These are phyloP conservation scores for Pyrgilauda ruficollis DNA, from an alignment of 2,113 vertebrate species.

Conservation along the genomic window DNA sequence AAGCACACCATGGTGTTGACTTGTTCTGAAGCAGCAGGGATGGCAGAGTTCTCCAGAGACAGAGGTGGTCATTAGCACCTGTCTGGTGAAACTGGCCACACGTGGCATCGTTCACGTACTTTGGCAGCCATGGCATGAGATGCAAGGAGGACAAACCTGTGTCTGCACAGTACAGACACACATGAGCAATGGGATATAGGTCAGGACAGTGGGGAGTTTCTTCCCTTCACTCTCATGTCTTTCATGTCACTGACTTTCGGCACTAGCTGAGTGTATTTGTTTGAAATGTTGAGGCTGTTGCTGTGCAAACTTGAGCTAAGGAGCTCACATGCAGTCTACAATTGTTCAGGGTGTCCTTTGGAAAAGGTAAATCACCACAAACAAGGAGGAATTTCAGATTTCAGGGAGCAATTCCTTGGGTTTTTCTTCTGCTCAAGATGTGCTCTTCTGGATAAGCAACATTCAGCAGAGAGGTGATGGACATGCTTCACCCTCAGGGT, in stretches of 20 bases:
- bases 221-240: background rate
- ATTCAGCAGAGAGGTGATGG: background rate
- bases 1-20: background rate
- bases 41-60: background rate
- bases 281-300: background rate
- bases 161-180: background rate
- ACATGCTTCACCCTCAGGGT: background rate
- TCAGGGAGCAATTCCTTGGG: background rate
- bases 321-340: background rate
- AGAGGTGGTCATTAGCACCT: background rate
- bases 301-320: background rate
- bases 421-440: background rate
- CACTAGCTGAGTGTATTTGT: background rate
- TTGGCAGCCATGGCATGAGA: background rate
- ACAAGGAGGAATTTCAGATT: background rate
- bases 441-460: background rate
- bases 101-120: fast-evolving
- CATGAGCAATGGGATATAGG: background rate
- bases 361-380: background rate
- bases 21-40: background rate
- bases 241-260: background rate
- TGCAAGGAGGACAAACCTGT: background rate
- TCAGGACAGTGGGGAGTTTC: background rate
- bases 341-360: background rate
- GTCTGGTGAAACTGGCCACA: background rate